A percentile compares a stretch with the other conserved stretches of the same genome.
phyloP scores from a whole-genome alignment of 2,888 invertebrate genomes.

The Tanytarsus gracilentus region DNA sequence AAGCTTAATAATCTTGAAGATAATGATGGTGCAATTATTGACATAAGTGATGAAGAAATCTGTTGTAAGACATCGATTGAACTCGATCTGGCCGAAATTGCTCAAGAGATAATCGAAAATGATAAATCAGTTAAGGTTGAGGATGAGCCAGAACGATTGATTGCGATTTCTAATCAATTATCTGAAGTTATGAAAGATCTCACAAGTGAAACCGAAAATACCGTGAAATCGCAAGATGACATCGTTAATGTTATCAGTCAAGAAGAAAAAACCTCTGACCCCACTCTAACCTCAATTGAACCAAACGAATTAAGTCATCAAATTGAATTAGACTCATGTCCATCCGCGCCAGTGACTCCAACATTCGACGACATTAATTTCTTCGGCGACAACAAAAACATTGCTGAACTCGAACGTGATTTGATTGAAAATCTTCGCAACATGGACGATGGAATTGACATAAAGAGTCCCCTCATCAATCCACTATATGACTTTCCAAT shows the following conservation, averaged over 20 bases:
- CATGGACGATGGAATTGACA: slow-evolving; percentile 14
- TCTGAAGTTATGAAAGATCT: too few species aligned
- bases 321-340: too few species aligned
- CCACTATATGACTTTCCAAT: slow-evolving; percentile 19
- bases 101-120: background rate
- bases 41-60: slow-evolving; percentile 21
- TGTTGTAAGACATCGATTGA: background rate
- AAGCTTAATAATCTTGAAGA: background rate
- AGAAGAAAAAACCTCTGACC: background rate
- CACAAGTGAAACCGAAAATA: too few species aligned
- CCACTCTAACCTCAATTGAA: background rate
- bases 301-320: background rate
- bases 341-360: too few species aligned
- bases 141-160: background rate
- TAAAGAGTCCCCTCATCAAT: slow-evolving; percentile 27
- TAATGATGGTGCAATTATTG: slow-evolving; percentile 17
- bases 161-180: too few species aligned
- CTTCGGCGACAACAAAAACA: slow-evolving; percentile 9
- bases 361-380: background rate
- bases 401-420: slow-evolving; percentile 22
- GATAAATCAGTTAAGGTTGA: background rate
- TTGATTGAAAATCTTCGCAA: slow-evolving; percentile 17
- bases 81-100: slow-evolving; percentile 1
- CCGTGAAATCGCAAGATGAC: too few species aligned
- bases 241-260: too few species aligned